A percentile compares a stretch with the other conserved stretches of the same genome.
Evolutionary conservation across 1,140 invertebrate species (phyloP).

Genomic region (Aphidius ervi): DNA sequence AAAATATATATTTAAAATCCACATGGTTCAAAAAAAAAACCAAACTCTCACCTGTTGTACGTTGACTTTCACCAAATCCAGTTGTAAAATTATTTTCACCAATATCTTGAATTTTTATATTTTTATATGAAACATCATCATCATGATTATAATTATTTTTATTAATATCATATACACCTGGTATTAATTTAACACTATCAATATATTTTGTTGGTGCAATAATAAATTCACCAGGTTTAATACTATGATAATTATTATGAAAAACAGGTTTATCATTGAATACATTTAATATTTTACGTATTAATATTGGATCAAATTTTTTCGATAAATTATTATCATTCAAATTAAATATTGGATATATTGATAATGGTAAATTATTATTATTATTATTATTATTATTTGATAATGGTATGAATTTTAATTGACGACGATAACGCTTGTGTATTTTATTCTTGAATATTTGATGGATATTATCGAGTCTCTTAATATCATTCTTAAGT

Average conservation of each 20-base stretch:
- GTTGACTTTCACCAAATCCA: constrained; percentile 12
- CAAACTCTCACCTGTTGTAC: constrained; percentile 8
- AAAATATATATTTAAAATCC: background rate
- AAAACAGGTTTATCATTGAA: constrained; percentile 8
- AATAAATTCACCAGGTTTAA: constrained; percentile 19
- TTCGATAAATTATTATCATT: constrained; percentile 1
- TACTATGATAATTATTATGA: constrained; percentile 16
- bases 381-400: constrained; percentile 3
- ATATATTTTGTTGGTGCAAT: constrained; percentile 25
- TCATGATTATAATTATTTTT: too few species aligned
- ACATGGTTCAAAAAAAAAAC: constrained; percentile 1
- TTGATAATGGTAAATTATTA: background rate
- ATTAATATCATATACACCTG: constrained; percentile 16
- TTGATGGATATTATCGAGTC: too few species aligned
- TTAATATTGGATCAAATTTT: constrained; percentile 4
- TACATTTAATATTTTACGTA: constrained; percentile 13
- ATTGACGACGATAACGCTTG: background rate
- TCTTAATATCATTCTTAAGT: too few species aligned
- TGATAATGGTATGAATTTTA: constrained; percentile 6
- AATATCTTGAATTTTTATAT: background rate
- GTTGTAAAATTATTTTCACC: constrained; percentile 3
- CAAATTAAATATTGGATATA: background rate
- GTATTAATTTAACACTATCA: constrained; percentile 26
- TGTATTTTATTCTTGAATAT: too few species aligned
- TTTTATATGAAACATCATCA: too few species aligned